Evolutionary conservation across 30 jellyfish, hydroid and myxozoan species (phyloP), one percentile per base, ranked within the genome.

Genomic region (Hydractinia echinata): DNA sequence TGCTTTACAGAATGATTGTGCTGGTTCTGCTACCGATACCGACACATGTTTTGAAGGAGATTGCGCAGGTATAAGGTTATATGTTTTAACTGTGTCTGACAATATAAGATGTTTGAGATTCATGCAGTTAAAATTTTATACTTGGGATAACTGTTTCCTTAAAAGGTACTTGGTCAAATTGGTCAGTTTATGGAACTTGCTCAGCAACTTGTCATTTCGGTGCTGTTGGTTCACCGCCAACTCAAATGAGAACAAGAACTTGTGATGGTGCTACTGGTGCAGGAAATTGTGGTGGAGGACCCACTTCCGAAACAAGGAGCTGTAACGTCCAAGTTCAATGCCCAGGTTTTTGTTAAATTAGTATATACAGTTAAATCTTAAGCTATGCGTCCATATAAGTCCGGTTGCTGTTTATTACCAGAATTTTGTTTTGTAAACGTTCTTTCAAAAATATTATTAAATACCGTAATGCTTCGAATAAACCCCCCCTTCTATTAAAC

Each of bases 1-100:
- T 10, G 54, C 61, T 4, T 48, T 74, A 11, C 83, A 74, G 20
- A 58, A 52, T 49, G 83, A 74, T 49, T 74, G 83, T 74, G 83
- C 10, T n/a, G 70, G 73, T 30, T 54, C 61, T 74, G 83, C 68
- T 48, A 74, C 61, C 21, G 51, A 49, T 74, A 10, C 74, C 13
- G 66, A 74, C 15, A 19, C 5, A n/a, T 64, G 74, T 2, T 64
- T 64, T 64, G 74, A n/a, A n/a, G 18, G 18, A n/a, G 74, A 64
- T 64, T 64, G 74, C 4, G 1, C 19, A 64, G 74, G 74, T 64
- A 30, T 30, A 30, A 30, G n/a, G n/a, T n/a, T 2, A 30, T 30
- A 30, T 30, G 1, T 30, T 30, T 30, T 30, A 30, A 30, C 44
- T 30, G 44, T 0, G 44, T 2, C 1, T 58, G 19, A 58, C 15